These are phyloP conservation scores for Noctilio leporinus DNA, from an alignment of 2,113 vertebrate species.

Conservation along the genomic window DNA sequence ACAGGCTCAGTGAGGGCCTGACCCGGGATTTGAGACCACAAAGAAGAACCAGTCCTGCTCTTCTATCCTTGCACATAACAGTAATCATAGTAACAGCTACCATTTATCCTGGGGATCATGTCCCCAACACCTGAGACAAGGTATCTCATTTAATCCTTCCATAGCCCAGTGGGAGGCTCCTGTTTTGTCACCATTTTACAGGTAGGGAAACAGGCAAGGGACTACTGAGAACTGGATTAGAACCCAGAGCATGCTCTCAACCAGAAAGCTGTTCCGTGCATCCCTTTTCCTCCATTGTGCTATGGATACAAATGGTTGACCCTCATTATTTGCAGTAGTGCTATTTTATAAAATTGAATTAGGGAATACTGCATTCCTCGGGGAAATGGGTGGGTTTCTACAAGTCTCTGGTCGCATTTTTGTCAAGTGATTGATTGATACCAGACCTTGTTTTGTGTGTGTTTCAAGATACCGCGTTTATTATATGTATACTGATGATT, in stretches of 20 bases:
- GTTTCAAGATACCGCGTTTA: background rate
- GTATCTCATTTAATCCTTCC: background rate
- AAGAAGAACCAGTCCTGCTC: rapidly evolving
- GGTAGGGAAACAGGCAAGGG: background rate
- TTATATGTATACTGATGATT: too few species aligned
- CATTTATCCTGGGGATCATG: rapidly evolving
- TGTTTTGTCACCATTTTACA: background rate
- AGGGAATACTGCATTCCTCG: background rate
- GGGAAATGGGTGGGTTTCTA: background rate
- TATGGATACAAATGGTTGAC: background rate
- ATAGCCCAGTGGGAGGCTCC: background rate
- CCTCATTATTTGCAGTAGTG: background rate
- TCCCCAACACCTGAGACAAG: rapidly evolving
- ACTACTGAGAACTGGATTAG: background rate
- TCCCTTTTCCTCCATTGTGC: background rate
- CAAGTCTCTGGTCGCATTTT: background rate
- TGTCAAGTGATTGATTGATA: background rate
- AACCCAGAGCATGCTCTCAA: background rate
- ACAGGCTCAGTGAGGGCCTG: background rate
- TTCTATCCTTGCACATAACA: rapidly evolving
- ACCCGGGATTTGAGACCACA: too few species aligned
- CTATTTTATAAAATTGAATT: background rate
- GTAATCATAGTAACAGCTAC: background rate
- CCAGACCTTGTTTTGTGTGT: background rate
- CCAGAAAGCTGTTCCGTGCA: background rate